phyloP scores from a whole-genome alignment of 2,888 invertebrate genomes.

The Troglohyphantes excavatus region DNA sequence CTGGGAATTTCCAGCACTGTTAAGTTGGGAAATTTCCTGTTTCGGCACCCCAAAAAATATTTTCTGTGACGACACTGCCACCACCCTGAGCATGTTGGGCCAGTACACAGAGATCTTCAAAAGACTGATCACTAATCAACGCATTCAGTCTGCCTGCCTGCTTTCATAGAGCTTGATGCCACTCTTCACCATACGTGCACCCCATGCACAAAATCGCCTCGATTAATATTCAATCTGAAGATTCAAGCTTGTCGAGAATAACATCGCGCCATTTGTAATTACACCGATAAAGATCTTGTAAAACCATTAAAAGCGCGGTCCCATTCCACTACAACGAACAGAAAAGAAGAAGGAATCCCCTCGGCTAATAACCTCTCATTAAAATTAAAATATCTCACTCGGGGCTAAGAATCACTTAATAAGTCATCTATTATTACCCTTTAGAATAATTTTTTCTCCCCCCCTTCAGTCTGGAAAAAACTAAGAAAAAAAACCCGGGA shows the following conservation, averaged over 20 bases:
- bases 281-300: slow-evolving; percentile 53
- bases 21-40: no score
- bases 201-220: no score
- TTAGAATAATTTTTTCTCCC: slow-evolving; percentile 13
- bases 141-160: no score
- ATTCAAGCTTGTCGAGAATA: not conserved
- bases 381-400: slow-evolving; percentile 76
- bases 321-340: not conserved
- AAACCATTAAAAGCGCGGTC: slow-evolving; percentile 36
- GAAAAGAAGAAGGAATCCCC: no score
- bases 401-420: slow-evolving; percentile 71
- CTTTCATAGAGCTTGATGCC: no score
- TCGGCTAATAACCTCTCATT: slow-evolving; percentile 56
- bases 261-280: slow-evolving; percentile 27
- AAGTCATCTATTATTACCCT: slow-evolving; percentile 66
- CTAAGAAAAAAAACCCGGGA: not conserved
- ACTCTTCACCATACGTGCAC: no score
- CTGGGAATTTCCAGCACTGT: no score
- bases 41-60: no score
- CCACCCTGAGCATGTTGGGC: not conserved
- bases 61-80: no score
- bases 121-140: no score
- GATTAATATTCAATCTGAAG: no score
- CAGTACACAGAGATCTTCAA: no score
- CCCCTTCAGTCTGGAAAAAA: not conserved